Conservation (phyloP, 2,113 vertebrate genomes). For the Chionomys nivalis region DNA sequence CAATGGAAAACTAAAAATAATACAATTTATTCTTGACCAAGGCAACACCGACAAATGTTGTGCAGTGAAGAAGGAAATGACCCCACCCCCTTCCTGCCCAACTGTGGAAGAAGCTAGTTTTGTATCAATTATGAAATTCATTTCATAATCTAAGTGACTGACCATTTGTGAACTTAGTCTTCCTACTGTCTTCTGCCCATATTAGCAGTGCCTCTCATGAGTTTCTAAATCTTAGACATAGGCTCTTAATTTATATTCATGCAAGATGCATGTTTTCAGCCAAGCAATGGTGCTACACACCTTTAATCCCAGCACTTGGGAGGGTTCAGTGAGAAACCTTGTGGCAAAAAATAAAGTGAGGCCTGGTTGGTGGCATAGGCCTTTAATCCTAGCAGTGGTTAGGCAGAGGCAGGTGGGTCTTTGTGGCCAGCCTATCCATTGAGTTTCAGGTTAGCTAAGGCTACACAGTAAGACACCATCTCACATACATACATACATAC, state of each 20-base stretch:
- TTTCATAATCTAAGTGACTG: neutral
- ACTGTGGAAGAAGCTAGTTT: neutral
- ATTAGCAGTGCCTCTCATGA: neutral
- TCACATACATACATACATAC: neutral
- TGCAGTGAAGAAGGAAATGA: neutral
- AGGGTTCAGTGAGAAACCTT: no score
- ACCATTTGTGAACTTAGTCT: neutral
- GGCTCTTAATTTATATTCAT: neutral
- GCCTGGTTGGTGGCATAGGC: neutral
- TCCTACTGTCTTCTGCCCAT: neutral
- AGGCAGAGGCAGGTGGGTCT: neutral
- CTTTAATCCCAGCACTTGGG: no score
- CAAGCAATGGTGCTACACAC: no score
- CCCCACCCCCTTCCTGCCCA: no score
- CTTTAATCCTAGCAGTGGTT: neutral
- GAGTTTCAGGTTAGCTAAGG: neutral
- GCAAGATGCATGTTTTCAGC: neutral
- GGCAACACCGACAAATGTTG: neutral
- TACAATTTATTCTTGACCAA: neutral
- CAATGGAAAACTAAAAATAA: constrained; percentile 37
- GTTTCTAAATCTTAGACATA: neutral
- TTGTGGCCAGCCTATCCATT: neutral
- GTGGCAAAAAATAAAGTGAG: neutral
- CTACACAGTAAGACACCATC: neutral
- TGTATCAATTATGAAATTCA: neutral